Base-by-base conservation (phyloP, 1,140 invertebrate species). In the Caenorhabditis briggsae region DNA sequence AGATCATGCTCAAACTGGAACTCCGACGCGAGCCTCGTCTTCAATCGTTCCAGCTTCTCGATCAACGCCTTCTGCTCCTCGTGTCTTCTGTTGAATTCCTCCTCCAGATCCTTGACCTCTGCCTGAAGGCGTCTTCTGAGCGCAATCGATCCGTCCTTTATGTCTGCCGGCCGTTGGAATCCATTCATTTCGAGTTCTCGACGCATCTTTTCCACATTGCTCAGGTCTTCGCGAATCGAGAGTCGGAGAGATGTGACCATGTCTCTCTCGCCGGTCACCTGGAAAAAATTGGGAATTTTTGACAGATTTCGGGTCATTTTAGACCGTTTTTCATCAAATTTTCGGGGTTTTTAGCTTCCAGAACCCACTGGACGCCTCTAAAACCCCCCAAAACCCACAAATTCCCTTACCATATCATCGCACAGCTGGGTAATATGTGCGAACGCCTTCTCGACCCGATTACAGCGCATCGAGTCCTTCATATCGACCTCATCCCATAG, bases 401-500 rank as follows among this genome's bases (percentile, higher is more conserved):
- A n/a, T 25, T 61, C 9, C 23, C 46, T 50, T 53, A 78, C 70
- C 70, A 78, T 78, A 23, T 78, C 70, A 50, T 78, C 70, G 53
- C 70, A 78, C 7, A 78, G 70, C 25, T 11, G 46, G 9, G 43
- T 20, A 2, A 78, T 78, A 11, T 78, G 70, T 11, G 70, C 50
- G 46, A 78, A 78, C 5, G 70, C 70, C n/a, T n/a, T 78, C 7
- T 78, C 70, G 3, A 78, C 43, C 23, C 70, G 43, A 0, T 78
- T 78, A 18, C 50, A 41, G 2, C 70, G 6, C 70, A 78, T 78
- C 12, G 70, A 48, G 14, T 78, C 70, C 2, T 46, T 53, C 70
- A 78, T 78, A n/a, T 78, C 70, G 1, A 78, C 70, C n/a, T 78
- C 70, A 50, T 78, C 70, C 70, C 70, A 78, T 12, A 78, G 53